These are phyloP conservation scores for Rotaria sp. DNA, from an alignment of 2,888 invertebrate genomes.

Conservation along the genomic window DNA sequence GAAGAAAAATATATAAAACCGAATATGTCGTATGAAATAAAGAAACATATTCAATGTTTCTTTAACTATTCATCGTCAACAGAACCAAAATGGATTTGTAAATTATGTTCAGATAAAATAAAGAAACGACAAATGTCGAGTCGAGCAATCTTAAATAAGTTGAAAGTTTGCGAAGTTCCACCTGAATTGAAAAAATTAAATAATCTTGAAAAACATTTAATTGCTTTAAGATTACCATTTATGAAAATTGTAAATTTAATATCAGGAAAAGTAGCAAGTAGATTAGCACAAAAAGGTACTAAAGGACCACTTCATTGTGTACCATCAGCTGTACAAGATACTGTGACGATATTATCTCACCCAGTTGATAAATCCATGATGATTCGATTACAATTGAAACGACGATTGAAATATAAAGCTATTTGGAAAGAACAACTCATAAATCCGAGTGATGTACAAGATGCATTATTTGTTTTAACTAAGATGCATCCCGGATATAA, in stretches of 20 bases:
- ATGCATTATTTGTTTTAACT: constrained; percentile 37
- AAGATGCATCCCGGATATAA: constrained; percentile 39
- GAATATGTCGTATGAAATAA: background rate
- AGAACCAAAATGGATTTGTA: background rate
- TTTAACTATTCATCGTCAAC: background rate
- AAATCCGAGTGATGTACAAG: constrained; percentile 13
- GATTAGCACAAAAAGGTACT: background rate
- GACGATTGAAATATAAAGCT: constrained; percentile 39
- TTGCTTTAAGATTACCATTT: background rate
- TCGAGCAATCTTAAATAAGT: background rate
- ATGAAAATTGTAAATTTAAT: background rate
- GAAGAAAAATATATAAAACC: background rate
- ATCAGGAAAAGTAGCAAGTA: background rate
- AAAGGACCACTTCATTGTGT: constrained; percentile 36
- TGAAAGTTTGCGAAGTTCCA: background rate
- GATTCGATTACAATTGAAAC: constrained; percentile 46
- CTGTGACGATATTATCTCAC: constrained; percentile 43
- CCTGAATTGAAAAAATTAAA: background rate
- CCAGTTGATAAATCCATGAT: constrained; percentile 44
- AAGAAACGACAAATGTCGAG: background rate
- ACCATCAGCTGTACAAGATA: constrained; percentile 44
- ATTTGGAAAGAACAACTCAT: constrained; percentile 30
- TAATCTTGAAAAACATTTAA: background rate
- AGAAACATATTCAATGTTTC: background rate
- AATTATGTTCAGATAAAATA: background rate